Base-by-base conservation (phyloP, 2,797 vertebrate genomes). In the Alfaro cultratus region DNA sequence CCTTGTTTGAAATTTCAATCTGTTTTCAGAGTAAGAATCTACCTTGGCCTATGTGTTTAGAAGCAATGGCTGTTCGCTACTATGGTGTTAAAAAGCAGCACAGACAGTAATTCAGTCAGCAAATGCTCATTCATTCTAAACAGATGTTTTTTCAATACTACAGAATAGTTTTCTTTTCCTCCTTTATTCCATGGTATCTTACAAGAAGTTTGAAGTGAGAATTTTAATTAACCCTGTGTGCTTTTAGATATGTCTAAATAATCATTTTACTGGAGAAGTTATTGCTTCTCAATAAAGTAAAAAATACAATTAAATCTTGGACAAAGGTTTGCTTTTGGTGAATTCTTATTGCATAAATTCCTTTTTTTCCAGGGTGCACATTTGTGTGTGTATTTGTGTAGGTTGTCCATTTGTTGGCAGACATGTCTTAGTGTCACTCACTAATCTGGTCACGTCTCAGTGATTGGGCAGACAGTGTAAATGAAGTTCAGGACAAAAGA, bases 401-500 rank as follows among this genome's bases (percentile, higher is more conserved):
- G 36, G 5, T 41, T 41, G 8, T 68, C 8, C 36, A 5, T 68
- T 55, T 55, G 36, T 55, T 55, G 74, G 73, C 49, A 74, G 34
- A 75, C 26, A 45, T 21, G 31, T 11, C 39, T 5, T 16, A 45
- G 15, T 57, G n/a, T 75, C 74, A 45, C 53, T 75, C 53, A 45
- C 83, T 86, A 85, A 88, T 86, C 76, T 89, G 82, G 85, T 89
- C 85, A 88, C 45, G 26, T 85, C 73, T 85, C 75, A 84, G 79
- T 83, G 83, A 82, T 78, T 81, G 76, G 77, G 49, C 77, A 26
- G 83, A 82, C 70, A 85, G 81, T 87, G 83, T 12, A 26, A 88
- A 85, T 81, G 67, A 81, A 76, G 85, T 87, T 89, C 79, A 89
- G 79, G 85, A 84, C 80, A 89, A 87, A 90, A 82, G 78, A 85